phyloP scores from a whole-genome alignment of 2,888 invertebrate genomes.

The Athalia rosae region DNA sequence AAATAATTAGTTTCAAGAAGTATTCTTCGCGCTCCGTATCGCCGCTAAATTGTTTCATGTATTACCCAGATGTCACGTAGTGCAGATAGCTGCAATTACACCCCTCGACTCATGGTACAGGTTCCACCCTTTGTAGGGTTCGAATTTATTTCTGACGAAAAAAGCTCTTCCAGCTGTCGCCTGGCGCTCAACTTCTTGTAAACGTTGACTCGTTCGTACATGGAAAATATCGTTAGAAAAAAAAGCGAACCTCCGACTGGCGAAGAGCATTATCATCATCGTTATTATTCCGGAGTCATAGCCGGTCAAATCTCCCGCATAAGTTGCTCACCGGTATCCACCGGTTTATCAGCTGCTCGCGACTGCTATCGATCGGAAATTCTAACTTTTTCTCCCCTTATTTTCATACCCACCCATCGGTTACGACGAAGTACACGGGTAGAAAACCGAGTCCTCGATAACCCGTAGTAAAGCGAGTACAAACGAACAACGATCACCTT shows the following conservation, averaged over 20 bases:
- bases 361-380: neutral
- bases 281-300: neutral
- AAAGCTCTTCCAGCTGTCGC: conserved; percentile 11
- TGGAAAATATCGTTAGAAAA: neutral
- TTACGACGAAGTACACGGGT: too few relatives aligned
- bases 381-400: neutral
- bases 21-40: neutral
- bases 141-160: conserved; percentile 32
- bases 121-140: too few relatives aligned
- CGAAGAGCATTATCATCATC: neutral
- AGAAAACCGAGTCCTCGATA: too few relatives aligned
- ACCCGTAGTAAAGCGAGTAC: neutral
- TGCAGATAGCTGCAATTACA: neutral
- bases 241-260: neutral
- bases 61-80: neutral
- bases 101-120: neutral
- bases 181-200: neutral
- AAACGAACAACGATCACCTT: too few relatives aligned
- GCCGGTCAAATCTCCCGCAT: neutral
- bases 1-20: neutral
- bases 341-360: too few relatives aligned
- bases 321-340: neutral
- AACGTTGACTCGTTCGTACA: neutral
- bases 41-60: neutral
- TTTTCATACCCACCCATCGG: neutral